These are phyloP conservation scores for Hypsibius dujardini DNA, from an alignment of 1,140 invertebrate genomes.

Conservation along the genomic window DNA sequence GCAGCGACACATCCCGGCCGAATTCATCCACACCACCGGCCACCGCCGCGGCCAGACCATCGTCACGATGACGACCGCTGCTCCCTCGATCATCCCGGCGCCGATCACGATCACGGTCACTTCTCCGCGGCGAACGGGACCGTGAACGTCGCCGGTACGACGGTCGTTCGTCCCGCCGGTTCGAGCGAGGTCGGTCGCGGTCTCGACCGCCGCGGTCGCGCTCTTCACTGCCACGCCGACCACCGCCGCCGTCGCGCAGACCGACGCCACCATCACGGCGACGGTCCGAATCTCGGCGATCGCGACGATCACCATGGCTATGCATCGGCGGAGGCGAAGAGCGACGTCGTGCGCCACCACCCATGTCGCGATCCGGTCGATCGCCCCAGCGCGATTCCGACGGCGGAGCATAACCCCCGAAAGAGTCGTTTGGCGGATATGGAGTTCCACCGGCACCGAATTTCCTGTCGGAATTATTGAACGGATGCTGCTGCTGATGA, in stretches of 20 bases:
- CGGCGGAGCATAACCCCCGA: background rate
- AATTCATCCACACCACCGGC: slow-evolving; percentile 6
- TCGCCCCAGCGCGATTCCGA: background rate
- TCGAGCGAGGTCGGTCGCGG: background rate
- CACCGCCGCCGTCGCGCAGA: background rate
- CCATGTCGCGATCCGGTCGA: background rate
- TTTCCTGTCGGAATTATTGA: background rate
- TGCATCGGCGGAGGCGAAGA: background rate
- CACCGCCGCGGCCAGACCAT: background rate
- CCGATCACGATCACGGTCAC: no score
- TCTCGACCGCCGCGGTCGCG: background rate
- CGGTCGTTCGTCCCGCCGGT: no score
- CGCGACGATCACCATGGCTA: background rate
- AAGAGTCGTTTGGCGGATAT: no score
- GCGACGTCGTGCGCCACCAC: background rate
- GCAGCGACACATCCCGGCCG: background rate
- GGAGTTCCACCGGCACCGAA: background rate
- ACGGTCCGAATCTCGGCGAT: background rate
- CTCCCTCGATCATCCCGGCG: background rate
- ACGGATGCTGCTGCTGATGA: background rate
- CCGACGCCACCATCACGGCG: background rate
- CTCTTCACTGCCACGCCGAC: background rate
- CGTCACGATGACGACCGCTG: background rate
- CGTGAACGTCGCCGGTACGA: background rate
- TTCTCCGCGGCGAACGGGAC: background rate